phyloP scores from a whole-genome alignment of 2,888 invertebrate species.

The Andrena dorsata region DNA sequence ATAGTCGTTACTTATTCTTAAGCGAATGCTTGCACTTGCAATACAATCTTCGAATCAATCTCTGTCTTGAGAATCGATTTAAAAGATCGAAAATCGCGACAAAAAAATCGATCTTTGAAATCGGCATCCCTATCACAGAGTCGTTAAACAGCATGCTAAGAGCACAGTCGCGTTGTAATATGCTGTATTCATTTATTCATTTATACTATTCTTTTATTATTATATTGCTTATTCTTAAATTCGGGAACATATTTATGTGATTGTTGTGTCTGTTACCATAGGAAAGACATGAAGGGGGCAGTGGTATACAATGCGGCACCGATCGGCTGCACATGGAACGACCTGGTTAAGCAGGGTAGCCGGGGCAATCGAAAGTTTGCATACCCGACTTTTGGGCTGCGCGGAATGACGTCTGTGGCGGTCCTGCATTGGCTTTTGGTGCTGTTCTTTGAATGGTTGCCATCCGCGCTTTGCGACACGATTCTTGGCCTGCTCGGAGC shows the following conservation, averaged over 20 bases:
- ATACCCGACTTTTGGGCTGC: constrained; percentile 79
- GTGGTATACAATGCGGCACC: constrained; percentile 75
- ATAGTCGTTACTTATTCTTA: too few relatives aligned
- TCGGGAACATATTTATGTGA: not conserved
- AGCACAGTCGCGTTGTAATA: too few relatives aligned
- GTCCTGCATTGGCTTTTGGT: constrained; percentile 76
- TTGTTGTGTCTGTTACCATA: not conserved
- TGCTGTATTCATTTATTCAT: too few relatives aligned
- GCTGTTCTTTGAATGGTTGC: constrained; percentile 79
- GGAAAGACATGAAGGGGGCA: constrained; percentile 27
- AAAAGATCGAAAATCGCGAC: too few relatives aligned
- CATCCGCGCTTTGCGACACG: constrained; percentile 77
- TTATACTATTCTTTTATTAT: too few relatives aligned
- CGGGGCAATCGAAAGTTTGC: constrained; percentile 73
- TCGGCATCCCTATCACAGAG: too few relatives aligned
- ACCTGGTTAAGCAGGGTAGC: constrained; percentile 74
- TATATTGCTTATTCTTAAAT: too few relatives aligned
- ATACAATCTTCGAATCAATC: too few relatives aligned
- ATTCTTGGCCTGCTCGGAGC: constrained; percentile 67
- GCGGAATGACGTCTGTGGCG: constrained; percentile 76
- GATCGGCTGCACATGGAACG: constrained; percentile 78
- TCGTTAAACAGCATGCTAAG: too few relatives aligned
- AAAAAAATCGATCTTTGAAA: too few relatives aligned
- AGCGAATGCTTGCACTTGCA: too few relatives aligned
- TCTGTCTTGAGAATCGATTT: too few relatives aligned